These are phyloP conservation scores for Caenorhabditis macrosperma DNA, from an alignment of 2,888 invertebrate species.

Conservation along the genomic window DNA sequence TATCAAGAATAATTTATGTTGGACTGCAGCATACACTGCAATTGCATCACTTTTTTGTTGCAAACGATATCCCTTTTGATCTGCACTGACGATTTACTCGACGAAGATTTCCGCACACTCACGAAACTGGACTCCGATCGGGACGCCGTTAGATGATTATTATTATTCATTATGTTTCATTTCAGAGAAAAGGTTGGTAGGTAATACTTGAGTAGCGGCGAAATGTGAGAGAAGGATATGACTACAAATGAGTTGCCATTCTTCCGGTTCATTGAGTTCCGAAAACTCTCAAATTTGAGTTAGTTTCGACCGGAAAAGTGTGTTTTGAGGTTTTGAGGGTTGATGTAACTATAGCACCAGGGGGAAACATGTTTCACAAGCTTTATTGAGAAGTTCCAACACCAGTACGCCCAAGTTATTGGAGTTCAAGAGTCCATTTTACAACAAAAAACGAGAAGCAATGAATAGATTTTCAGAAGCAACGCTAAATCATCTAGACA, in stretches of 20 bases:
- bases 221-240: not conserved
- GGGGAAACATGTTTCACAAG: too few relatives aligned
- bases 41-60: conserved; percentile 45
- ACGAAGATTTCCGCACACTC: conserved; percentile 12
- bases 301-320: too few relatives aligned
- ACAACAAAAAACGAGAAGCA: too few relatives aligned
- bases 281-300: too few relatives aligned
- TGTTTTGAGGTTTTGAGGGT: too few relatives aligned
- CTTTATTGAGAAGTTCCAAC: too few relatives aligned
- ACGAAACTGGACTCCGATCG: conserved; percentile 41
- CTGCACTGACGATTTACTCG: conserved; percentile 15
- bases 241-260: not conserved
- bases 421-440: too few relatives aligned
- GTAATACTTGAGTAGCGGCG: not conserved
- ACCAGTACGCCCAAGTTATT: too few relatives aligned
- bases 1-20: conserved; percentile 9
- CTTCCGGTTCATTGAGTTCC: too few relatives aligned
- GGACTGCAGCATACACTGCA: not conserved
- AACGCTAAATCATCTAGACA: too few relatives aligned
- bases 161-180: conserved; percentile 42
- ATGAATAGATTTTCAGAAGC: too few relatives aligned
- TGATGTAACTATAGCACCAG: too few relatives aligned
- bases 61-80: conserved; percentile 35
- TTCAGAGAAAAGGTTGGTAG: not conserved
- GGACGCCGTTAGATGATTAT: conserved; percentile 28